Base-by-base conservation (phyloP, 2,113 vertebrate species). In the Sinocyclocheilus anophthalmus region DNA sequence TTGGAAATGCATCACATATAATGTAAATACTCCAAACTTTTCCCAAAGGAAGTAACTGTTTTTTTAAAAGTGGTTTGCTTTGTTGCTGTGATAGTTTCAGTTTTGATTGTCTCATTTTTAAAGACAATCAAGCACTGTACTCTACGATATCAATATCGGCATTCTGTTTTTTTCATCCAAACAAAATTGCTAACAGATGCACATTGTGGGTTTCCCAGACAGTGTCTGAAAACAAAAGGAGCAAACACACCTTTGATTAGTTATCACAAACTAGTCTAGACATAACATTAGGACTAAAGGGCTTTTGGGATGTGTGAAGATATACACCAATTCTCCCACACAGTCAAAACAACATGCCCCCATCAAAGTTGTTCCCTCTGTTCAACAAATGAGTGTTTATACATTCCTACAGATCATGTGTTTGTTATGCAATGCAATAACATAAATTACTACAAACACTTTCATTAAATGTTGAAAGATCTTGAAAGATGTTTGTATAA, bases 161-260 rank as follows among this genome's bases (percentile, higher is more conserved):
- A 57, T 55, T 69, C 59, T 45, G 8, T 63, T 78, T 30, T 8
- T 59, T 57, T 78, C 16, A 84, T 76, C 57, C 22, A 12, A 59
- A 48, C 45, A 12, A 78, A 85, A 88, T 87, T 61, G 79, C 85
- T 70, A 88, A 67, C 87, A 86, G 89, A 90, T 84, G 80, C 85
- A 76, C 24, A 61, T 53, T 24, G 22, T 30, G 18, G 50, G 70
- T 79, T 88, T 88, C 70, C 75, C 53, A 42, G 33, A 53, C 37
- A 57, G n/a, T 5, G 24, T 6, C 61, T 69, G 73, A n/a, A 86
- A 79, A 69, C 78, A 39, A 12, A 33, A 24, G 57, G 37, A 14
- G 76, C 7, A 48, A 53, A 53, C 70, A 3, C 79, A 69, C 69
- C 45, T 83, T 70, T 85, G 18, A 85, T 33, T 33, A 86, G 82